These are phyloP conservation scores for Miichthys miiuy DNA, from an alignment of 2,797 vertebrate species.

Conservation along the genomic window DNA sequence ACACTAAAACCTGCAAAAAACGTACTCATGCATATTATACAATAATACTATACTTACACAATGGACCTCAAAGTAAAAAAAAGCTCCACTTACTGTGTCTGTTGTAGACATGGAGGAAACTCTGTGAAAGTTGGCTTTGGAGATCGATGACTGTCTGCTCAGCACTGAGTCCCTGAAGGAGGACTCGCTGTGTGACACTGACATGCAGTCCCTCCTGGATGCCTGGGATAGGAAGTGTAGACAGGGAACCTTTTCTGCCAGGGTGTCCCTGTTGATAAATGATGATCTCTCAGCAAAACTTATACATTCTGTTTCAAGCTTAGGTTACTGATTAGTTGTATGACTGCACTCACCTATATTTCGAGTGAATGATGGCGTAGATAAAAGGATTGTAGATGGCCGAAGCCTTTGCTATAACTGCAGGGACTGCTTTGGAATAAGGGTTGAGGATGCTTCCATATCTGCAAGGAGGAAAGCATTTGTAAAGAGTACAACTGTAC, in stretches of 20 bases:
- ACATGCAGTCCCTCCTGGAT: conserved; percentile 71
- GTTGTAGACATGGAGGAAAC: conserved; percentile 81
- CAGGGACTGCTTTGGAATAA: conserved; percentile 92
- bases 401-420: conserved; percentile 93
- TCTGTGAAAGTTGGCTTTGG: conserved; percentile 77
- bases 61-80: not conserved
- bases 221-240: conserved; percentile 77
- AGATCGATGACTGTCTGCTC: conserved; percentile 77
- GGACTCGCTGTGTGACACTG: conserved; percentile 76
- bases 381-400: conserved; percentile 94
- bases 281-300: conserved; percentile 15
- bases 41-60: too few species aligned
- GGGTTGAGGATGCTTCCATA: conserved; percentile 86
- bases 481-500: conserved; percentile 12
- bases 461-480: conserved; percentile 75
- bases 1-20: too few species aligned
- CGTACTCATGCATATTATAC: too few species aligned
- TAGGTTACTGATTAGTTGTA: not conserved
- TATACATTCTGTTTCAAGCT: conserved; percentile 5
- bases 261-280: conserved; percentile 76
- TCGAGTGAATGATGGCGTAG: conserved; percentile 92
- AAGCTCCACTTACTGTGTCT: conserved; percentile 80
- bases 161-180: conserved; percentile 78
- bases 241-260: conserved; percentile 83
- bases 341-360: conserved; percentile 87